Conservation (phyloP, 2,888 invertebrate species). For the Bombylius major region DNA sequence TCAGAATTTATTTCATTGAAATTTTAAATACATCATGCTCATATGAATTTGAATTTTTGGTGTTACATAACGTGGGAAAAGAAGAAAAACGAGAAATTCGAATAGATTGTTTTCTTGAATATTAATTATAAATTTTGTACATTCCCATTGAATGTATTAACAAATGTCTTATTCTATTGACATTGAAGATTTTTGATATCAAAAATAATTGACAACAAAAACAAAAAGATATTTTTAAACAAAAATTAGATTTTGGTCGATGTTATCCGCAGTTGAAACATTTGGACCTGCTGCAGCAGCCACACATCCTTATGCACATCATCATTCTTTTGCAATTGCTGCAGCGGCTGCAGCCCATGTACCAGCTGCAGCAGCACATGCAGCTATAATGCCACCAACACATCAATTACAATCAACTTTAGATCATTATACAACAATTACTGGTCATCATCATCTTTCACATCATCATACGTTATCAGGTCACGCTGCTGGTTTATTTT, state of each 20-base stretch:
- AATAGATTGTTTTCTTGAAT: too few species aligned
- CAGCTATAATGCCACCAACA: conserved; percentile 8
- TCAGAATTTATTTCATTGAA: too few species aligned
- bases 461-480: background rate
- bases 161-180: too few species aligned
- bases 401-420: background rate
- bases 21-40: too few species aligned
- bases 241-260: conserved; percentile 12
- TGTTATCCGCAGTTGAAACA: conserved; percentile 26
- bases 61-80: too few species aligned
- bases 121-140: too few species aligned
- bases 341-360: conserved; percentile 21
- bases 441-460: background rate
- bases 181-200: background rate
- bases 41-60: too few species aligned
- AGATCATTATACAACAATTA: background rate
- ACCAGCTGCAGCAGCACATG: conserved; percentile 18
- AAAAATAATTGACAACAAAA: background rate
- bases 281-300: conserved; percentile 22
- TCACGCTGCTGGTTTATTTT: conserved; percentile 8
- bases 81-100: too few species aligned
- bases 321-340: conserved; percentile 22
- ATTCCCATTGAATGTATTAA: too few species aligned
- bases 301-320: conserved; percentile 16
- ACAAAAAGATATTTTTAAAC: background rate